Conservation (phyloP, 1,140 invertebrate species). For the Bombus superbus region DNA sequence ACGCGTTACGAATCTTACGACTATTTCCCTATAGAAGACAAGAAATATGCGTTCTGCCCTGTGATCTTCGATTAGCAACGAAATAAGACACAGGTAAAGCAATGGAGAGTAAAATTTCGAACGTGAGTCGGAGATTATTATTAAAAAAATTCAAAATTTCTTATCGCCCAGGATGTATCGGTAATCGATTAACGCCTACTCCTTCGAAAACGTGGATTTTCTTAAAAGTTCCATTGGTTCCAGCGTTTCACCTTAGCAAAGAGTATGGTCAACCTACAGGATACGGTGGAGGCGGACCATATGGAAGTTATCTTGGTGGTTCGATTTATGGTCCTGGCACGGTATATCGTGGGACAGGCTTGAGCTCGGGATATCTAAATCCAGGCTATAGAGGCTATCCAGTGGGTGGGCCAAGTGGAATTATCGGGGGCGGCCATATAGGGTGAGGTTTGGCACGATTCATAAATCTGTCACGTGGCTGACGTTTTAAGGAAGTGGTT, state of each 20-base stretch:
- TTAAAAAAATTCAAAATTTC: background rate
- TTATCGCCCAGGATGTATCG: background rate
- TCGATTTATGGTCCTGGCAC: conserved; percentile 60
- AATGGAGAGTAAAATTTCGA: too few species aligned
- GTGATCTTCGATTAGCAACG: too few species aligned
- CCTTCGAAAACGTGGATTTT: background rate
- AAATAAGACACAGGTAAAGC: too few species aligned
- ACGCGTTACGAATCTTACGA: too few species aligned
- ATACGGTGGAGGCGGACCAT: conserved; percentile 49
- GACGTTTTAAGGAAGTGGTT: background rate
- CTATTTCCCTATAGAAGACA: too few species aligned
- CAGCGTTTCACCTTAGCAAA: conserved; percentile 67
- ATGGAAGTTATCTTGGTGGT: conserved; percentile 56
- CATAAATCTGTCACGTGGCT: background rate
- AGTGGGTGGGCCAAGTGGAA: conserved; percentile 40
- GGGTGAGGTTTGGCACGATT: conserved; percentile 56
- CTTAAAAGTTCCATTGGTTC: conserved; percentile 47
- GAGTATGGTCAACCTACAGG: conserved; percentile 64
- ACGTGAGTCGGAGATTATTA: background rate
- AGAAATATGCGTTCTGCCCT: too few species aligned
- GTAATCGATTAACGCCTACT: background rate
- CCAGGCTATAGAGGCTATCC: conserved; percentile 60
- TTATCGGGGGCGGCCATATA: conserved; percentile 58
- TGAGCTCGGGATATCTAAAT: conserved; percentile 48
- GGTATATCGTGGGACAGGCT: conserved; percentile 56